Conservation (phyloP, 64 coral and sea anemone genomes). For the Dendrophyllia cribrosa region DNA sequence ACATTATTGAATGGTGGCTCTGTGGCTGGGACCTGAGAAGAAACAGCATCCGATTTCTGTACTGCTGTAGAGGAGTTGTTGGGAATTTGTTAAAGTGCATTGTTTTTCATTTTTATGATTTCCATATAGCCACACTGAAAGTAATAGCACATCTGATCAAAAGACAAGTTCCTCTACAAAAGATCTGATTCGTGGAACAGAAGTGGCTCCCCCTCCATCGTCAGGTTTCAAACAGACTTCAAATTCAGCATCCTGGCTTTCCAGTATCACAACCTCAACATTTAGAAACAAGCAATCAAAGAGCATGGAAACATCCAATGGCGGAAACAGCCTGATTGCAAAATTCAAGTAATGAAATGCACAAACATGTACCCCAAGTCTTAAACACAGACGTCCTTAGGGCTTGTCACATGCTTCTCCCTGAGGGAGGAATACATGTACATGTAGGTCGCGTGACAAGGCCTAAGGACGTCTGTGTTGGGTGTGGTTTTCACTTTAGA, state of each 20-base stretch:
- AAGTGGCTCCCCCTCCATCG: constrained; percentile 55
- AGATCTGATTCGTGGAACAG: constrained; percentile 59
- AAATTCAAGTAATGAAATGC: constrained; percentile 81
- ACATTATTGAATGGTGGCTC: no score
- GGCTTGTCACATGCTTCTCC: no score
- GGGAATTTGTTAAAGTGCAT: not conserved
- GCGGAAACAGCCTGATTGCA: constrained; percentile 38
- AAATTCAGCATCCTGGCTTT: constrained; percentile 74
- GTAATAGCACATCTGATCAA: constrained; percentile 68
- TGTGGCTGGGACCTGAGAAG: no score
- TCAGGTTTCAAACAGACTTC: not conserved
- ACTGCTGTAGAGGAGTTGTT: no score
- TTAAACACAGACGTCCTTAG: no score
- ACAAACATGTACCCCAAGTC: no score
- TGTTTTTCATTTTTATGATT: not conserved
- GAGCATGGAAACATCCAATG: constrained; percentile 6
- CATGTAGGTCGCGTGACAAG: no score
- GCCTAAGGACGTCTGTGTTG: no score
- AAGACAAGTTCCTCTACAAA: constrained; percentile 44
- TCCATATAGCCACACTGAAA: constrained; percentile 2
- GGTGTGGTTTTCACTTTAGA: no score
- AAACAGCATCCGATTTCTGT: no score
- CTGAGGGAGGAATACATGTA: no score
- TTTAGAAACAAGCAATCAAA: constrained; percentile 72
- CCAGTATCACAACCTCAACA: constrained; percentile 71